A percentile compares a stretch with the other conserved stretches of the same genome.
These are phyloP conservation scores for Zapornia atra DNA, from an alignment of 2,113 vertebrate genomes.

Conservation along the genomic window DNA sequence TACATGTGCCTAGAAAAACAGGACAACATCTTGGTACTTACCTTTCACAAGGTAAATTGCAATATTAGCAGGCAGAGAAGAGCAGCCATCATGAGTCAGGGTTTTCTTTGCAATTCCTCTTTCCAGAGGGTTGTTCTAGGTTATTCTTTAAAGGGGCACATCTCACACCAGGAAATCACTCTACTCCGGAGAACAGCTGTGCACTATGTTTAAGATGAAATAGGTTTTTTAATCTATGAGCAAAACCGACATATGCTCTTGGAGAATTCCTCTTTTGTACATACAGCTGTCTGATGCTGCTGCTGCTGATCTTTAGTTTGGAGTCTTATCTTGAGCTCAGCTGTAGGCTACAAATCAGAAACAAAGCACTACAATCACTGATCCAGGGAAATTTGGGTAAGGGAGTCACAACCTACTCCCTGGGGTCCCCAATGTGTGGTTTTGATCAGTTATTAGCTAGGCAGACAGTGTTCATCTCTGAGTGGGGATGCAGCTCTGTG, in stretches of 20 bases:
- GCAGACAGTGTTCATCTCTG: background rate
- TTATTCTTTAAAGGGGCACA: background rate
- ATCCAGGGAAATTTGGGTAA: background rate
- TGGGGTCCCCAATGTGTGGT: background rate
- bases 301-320: background rate
- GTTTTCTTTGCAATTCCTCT: background rate
- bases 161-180: background rate
- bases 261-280: background rate
- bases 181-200: background rate
- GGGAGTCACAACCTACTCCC: background rate
- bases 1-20: background rate
- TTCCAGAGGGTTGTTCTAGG: background rate
- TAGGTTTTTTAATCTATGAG: background rate
- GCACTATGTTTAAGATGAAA: background rate
- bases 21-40: background rate
- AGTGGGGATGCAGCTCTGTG: background rate
- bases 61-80: background rate
- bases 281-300: background rate
- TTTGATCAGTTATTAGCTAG: background rate
- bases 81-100: background rate
- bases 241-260: background rate
- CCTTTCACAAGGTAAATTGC: background rate
- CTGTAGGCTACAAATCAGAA: background rate
- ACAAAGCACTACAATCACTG: background rate
- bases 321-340: background rate